These are phyloP conservation scores for Lutjanus erythropterus DNA, from an alignment of 2,113 vertebrate genomes.

Conservation along the genomic window DNA sequence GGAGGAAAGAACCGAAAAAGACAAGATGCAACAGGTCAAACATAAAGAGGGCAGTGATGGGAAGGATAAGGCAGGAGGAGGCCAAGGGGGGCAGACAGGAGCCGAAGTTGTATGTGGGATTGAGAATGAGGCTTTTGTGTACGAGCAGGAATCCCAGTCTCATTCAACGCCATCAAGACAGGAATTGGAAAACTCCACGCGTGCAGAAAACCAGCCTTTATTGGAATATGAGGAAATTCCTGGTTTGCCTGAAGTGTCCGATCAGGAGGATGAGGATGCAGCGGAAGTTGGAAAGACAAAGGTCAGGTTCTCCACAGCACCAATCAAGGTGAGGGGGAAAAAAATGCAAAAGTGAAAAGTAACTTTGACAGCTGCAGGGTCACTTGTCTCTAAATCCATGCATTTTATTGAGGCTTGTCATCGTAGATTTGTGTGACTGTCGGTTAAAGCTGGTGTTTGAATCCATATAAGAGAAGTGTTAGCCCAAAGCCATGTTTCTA, in stretches of 20 bases:
- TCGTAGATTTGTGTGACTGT: conserved; percentile 31
- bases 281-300: conserved; percentile 78
- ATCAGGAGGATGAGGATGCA: conserved; percentile 84
- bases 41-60: conserved; percentile 21
- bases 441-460: conserved; percentile 30
- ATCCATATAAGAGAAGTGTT: conserved; percentile 14
- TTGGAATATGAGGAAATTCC: conserved; percentile 88
- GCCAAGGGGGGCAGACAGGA: conserved; percentile 53
- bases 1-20: not conserved
- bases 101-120: conserved; percentile 80
- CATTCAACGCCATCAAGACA: conserved; percentile 38
- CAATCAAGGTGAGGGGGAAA: conserved; percentile 87
- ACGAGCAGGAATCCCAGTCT: conserved; percentile 79
- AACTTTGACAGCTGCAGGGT: conserved; percentile 14
- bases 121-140: conserved; percentile 88
- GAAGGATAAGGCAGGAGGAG: conserved; percentile 4
- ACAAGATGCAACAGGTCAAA: conserved; percentile 2
- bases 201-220: conserved; percentile 31
- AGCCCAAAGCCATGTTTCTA: conserved; percentile 60
- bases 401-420: not conserved
- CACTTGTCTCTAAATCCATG: not conserved
- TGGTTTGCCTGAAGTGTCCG: conserved; percentile 86
- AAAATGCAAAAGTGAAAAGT: too few species aligned
- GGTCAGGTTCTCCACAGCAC: conserved; percentile 90
- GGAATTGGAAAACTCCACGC: conserved; percentile 26